phyloP scores from a whole-genome alignment of 2,113 vertebrate genomes.

The Saimiri boliviensis region DNA sequence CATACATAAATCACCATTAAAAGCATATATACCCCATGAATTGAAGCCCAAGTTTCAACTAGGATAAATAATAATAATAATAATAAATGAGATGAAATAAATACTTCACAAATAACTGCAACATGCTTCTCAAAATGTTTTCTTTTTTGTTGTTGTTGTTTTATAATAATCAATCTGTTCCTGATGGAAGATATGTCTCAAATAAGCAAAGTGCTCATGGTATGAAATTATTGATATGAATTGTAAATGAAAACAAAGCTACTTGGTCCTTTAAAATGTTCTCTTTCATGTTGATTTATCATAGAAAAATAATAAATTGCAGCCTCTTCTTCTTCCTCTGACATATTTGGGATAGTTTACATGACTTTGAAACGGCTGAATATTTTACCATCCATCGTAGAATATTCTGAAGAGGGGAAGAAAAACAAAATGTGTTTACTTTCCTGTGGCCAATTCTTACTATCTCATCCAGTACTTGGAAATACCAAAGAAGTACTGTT shows the following conservation, averaged over 20 bases:
- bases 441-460: constrained; percentile 46
- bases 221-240: constrained; percentile 63
- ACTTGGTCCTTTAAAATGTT: constrained; percentile 69
- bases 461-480: background rate
- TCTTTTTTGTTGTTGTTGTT: background rate
- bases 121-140: background rate
- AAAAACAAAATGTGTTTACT: constrained; percentile 1
- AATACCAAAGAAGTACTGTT: background rate
- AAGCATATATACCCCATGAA: background rate
- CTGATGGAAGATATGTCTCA: constrained; percentile 59
- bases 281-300: constrained; percentile 70
- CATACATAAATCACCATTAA: constrained; percentile 3
- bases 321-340: constrained; percentile 73
- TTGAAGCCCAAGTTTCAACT: background rate
- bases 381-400: constrained; percentile 84
- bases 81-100: background rate
- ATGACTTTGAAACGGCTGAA: constrained; percentile 87
- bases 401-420: constrained; percentile 78
- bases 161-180: background rate
- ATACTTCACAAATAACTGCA: constrained; percentile 15
- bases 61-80: background rate
- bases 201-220: constrained; percentile 62
- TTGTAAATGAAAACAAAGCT: constrained; percentile 67
- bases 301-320: constrained; percentile 67
- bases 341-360: constrained; percentile 88